Base-by-base conservation (phyloP, 2,888 invertebrate species). In the Seladonia tumulorum region DNA sequence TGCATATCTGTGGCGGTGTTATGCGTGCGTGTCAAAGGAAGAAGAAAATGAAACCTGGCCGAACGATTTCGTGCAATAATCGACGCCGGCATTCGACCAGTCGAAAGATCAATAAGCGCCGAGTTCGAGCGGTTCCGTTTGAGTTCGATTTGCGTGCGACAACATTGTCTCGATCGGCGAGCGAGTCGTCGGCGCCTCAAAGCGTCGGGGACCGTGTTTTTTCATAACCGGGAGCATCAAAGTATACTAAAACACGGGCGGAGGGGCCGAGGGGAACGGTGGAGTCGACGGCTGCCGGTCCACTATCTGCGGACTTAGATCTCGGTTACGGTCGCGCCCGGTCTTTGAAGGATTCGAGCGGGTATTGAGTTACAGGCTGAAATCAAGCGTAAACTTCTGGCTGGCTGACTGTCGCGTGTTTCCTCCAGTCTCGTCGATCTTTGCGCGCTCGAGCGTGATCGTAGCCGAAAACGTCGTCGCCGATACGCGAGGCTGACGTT, bases 321-420 rank as follows among this genome's bases (percentile, higher is more conserved):
- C 87, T 47, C 29, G 47, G 70, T 42, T 77, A 45, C 68, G 60
- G 42, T n/a, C 74, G 66, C 77, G 78, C 29, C 25, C 42, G 60
- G 66, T 35, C 73, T 80, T 86, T 79, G 39, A 78, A 76, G 53
- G 78, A 79, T n/a, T 72, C 74, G 42, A 35, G 66, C 22, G 39
- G 35, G 45, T 74, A 76, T 87, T 84, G 80, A 79, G 82, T 88
- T 88, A 87, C 88, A 35, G 39, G 74, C 72, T 63, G 73, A 83
- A 87, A 82, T 82, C 82, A 74, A 78, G 76, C 68, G 82, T 80
- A 76, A 87, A 87, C 72, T 79, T 87, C 79, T 70, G 63, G 79
- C 74, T 35, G 57, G 57, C 10, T 42, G 81, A 73, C 45, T 79
- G 73, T 80, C 87, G 79, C 83, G 57, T 79, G 78, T 81, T 81